Percentiles rank a stretch among this genome's conserved stretches.
These are phyloP conservation scores for Pinctada fucata DNA, from an alignment of 2,888 invertebrate genomes.

Conservation along the genomic window DNA sequence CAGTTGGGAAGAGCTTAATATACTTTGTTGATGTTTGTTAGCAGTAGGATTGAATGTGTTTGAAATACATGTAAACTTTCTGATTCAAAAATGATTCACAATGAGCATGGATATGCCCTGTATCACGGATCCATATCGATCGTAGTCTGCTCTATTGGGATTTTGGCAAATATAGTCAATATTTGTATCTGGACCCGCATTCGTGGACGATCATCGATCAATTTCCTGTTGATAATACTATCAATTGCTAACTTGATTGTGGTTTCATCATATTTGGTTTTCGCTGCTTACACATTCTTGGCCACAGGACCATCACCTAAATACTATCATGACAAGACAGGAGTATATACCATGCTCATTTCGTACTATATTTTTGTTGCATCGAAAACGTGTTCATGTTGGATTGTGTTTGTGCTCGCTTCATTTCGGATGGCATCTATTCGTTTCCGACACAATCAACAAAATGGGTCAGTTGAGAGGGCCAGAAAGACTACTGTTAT, in stretches of 20 bases:
- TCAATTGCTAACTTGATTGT: not conserved
- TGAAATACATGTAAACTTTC: no score
- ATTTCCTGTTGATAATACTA: not conserved
- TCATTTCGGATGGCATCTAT: not conserved
- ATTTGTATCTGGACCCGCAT: not conserved
- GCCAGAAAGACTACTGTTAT: no score
- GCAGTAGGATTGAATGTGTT: no score
- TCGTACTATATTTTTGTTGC: not conserved
- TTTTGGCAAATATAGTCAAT: not conserved
- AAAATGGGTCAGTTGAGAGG: no score
- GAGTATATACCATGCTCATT: not conserved
- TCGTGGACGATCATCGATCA: not conserved
- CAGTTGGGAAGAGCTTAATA: no score
- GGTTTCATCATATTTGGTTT: not conserved
- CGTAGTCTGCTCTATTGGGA: not conserved
- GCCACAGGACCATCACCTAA: not conserved
- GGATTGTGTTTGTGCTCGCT: not conserved
- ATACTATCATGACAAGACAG: not conserved
- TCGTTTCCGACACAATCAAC: no score
- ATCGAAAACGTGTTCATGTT: not conserved
- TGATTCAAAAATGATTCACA: no score
- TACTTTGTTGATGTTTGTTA: no score
- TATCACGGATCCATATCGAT: no score
- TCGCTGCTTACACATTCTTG: not conserved
- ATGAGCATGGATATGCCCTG: no score